Conservation (phyloP, 2,888 invertebrate genomes). For the Imbricaverruca yamaguchii region DNA sequence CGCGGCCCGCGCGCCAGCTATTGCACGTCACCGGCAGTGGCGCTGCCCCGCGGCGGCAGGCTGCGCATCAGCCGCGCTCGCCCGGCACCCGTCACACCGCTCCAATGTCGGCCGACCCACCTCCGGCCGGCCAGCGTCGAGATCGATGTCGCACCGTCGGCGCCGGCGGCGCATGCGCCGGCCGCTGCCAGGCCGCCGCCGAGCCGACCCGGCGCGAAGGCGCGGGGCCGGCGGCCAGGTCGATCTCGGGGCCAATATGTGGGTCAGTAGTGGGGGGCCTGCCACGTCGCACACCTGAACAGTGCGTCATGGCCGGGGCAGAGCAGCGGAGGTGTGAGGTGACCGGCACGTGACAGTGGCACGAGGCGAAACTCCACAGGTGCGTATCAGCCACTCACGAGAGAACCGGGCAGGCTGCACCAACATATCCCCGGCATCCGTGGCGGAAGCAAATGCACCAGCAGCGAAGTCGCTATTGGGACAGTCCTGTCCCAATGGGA, state of each 20-base stretch:
- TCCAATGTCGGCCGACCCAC: neutral
- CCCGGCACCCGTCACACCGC: neutral
- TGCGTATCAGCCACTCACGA: too few species aligned
- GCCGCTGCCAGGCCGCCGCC: neutral
- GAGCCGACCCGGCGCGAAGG: neutral
- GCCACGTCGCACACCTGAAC: too few species aligned
- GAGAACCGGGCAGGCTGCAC: too few species aligned
- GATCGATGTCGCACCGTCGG: neutral
- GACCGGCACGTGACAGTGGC: too few species aligned
- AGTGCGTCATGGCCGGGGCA: too few species aligned
- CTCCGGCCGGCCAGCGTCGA: neutral
- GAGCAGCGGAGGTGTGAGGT: too few species aligned
- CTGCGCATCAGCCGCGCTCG: too few species aligned
- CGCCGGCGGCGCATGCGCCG: conserved; percentile 3
- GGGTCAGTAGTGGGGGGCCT: neutral
- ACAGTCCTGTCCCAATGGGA: too few species aligned
- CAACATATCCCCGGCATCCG: too few species aligned
- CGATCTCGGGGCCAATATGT: neutral
- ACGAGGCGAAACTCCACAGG: too few species aligned
- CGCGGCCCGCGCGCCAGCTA: neutral
- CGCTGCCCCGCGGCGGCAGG: neutral
- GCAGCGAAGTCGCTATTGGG: too few species aligned
- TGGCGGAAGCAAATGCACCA: too few species aligned
- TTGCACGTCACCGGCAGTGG: neutral
- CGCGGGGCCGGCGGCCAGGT: neutral